Evolutionary conservation across 2,888 invertebrate species (phyloP), one percentile per base, ranked within the genome.

Genomic region (Phorcus lineatus): DNA sequence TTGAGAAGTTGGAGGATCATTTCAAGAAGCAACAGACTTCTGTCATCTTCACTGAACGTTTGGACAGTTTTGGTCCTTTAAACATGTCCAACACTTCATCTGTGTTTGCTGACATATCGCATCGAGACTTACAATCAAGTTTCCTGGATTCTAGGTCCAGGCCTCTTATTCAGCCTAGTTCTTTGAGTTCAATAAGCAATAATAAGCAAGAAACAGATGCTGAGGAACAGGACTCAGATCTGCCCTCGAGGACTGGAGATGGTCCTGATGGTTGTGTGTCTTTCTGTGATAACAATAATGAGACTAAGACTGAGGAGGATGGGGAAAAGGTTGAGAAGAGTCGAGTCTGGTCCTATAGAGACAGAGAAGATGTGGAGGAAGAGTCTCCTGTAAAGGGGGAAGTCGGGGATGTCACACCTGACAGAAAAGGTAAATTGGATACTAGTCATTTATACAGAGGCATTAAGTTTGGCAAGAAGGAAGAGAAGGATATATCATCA

Each of bases 1-100:
- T 98, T 11, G 89, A 93, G 0, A 94, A 95, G 62, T 93, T 99
- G 13, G 98, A 99, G 91, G 94, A 94, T 67, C 96, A 96, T 93
- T 94, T 98, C 31, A 94, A 94, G 87, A 88, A 88, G 80, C 88
- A 88, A 70, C 77, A 67, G 16, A 57, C 77, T 11, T 6, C 67
- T n/a, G 57, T 74, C 22, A 78, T 78, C 74, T 53, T 74, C 13
- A 47, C 54, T 4, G 66, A 47, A 11, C 66, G 53, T 28, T 47
- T 74, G 22, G 57, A 31, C 3, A 57, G 55, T 16, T 47, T 31
- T 28, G 54, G 75, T 13, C 62, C 75, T 19, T 24, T 24, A n/a
- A 22, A 31, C 19, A 54, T 74, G 17, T 22, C n/a, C 28, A 24
- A 74, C 28, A 62, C 0, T 1, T 36, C 40, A 7, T 70, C 70